Evolutionary conservation across 2,113 vertebrate genomes (phyloP), one percentile per base, ranked within the genome.

Genomic region (Epinephelus moara): DNA sequence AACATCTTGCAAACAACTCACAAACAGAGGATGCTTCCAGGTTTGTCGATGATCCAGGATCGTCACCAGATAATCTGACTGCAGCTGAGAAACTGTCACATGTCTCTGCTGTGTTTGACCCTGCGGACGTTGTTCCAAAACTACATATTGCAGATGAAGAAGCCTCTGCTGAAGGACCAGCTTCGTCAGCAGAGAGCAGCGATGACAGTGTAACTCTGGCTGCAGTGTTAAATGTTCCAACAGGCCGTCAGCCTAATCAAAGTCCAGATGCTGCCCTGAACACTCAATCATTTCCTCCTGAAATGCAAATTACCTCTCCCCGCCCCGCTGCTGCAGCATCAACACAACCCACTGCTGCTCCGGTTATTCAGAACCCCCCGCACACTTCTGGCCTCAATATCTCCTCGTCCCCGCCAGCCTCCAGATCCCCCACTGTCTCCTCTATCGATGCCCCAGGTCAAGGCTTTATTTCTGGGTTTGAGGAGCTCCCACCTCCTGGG

Each of bases 71-170:
- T 19, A 78, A 75, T 33, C 47, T 33, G 53, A 55, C 69, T 18
- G 19, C 61, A 49, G 30, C 50, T n/a, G 80, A 21, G n/a, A 59
- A 37, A 61, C 67, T 14, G 10, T 19, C 19, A 0, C 71, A 68
- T 30, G 11, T 42, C 27, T 53, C 69, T n/a, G 52, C 37, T 50
- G 10, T 50, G 3, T 87, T 88, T 55, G 52, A 89, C 72, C 78
- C 75, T 14, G 80, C 67, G 0, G 61, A 86, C 17, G 75, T 89
- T 68, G 78, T 82, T 74, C 81, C 85, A 11, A 88, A 89, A 66
- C 72, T 85, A n/a, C 80, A 85, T 3, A n/a, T 12, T 25, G 71
- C 18, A 3, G 79, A 59, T 23, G 56, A 70, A 11, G 45, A 30
- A 0, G 23, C 17, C 64, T 69, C 64, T 40, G 70, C 19, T 49